Percentiles rank a stretch among this genome's conserved stretches.
These are phyloP conservation scores for Deilephila elpenor DNA, from an alignment of 2,888 invertebrate species.

Conservation along the genomic window DNA sequence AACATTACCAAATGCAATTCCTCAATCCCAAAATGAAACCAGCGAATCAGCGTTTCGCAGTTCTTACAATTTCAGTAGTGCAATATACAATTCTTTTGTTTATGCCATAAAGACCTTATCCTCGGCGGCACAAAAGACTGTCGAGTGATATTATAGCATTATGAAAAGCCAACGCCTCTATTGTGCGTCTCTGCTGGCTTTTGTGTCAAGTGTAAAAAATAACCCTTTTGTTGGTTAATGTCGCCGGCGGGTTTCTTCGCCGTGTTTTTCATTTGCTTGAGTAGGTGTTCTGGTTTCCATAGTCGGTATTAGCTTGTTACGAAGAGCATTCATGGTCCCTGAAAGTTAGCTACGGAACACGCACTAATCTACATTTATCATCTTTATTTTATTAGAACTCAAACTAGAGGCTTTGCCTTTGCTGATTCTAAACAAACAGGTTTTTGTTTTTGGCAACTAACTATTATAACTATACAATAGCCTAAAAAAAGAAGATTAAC, in stretches of 20 bases:
- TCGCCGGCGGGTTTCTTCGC: constrained; percentile 26
- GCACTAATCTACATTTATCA: no score
- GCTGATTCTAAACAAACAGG: no score
- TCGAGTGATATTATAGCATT: constrained; percentile 25
- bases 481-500: neutral
- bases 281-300: neutral
- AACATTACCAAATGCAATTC: neutral
- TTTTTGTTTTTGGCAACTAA: no score
- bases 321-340: neutral
- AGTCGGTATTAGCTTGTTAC: neutral
- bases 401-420: no score
- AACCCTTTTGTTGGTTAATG: constrained; percentile 30
- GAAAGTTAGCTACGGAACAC: no score
- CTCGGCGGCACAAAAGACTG: constrained; percentile 4
- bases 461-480: no score
- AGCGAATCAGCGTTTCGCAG: neutral
- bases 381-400: no score
- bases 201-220: constrained; percentile 30
- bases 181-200: constrained; percentile 21
- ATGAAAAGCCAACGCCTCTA: constrained; percentile 26
- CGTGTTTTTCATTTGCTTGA: constrained; percentile 20
- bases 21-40: neutral
- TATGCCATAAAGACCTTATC: constrained; percentile 12
- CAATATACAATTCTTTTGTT: constrained; percentile 23
- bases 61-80: constrained; percentile 7